Evolutionary conservation across 2,888 invertebrate genomes (phyloP).

Genomic region (Sminthurinus aureus): DNA sequence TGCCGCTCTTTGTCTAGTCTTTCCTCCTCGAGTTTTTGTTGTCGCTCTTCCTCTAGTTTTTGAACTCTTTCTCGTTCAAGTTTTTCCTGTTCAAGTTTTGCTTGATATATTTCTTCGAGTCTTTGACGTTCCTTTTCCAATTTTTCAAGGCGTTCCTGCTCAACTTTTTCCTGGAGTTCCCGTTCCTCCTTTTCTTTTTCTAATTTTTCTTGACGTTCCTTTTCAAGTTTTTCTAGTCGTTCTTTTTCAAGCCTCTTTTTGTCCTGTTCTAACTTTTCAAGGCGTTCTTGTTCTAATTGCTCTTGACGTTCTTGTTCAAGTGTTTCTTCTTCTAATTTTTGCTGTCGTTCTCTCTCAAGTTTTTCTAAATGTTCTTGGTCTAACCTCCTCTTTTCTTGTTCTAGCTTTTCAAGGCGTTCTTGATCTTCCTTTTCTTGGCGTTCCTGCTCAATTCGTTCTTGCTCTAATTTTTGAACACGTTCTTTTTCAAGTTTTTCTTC

Average conservation of each 20-base stretch:
- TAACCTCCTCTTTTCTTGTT: constrained; percentile 44
- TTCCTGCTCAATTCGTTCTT: too few species aligned
- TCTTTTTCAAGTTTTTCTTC: constrained; percentile 48
- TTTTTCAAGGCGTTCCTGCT: constrained; percentile 22
- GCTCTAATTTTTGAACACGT: constrained; percentile 28
- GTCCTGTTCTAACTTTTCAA: constrained; percentile 21
- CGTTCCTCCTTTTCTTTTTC: constrained; percentile 1
- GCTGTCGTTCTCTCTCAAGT: not conserved
- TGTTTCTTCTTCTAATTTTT: not conserved
- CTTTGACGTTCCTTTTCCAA: not conserved
- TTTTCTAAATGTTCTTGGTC: constrained; percentile 34
- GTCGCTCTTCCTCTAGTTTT: constrained; percentile 19
- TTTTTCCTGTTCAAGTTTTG: not conserved
- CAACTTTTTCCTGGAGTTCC: constrained; percentile 42
- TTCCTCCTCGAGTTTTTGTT: not conserved
- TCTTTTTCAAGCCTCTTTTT: constrained; percentile 1
- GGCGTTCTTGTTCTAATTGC: not conserved
- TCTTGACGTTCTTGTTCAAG: not conserved
- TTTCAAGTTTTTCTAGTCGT: constrained; percentile 43
- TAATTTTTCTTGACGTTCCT: constrained; percentile 13
- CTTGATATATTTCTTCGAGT: not conserved
- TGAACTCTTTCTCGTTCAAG: constrained; percentile 17
- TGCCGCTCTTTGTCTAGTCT: not conserved
- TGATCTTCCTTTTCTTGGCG: constrained; percentile 54
- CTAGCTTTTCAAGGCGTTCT: constrained; percentile 20